Conservation (phyloP, 2,888 invertebrate genomes). For the Hemistola chrysoprasaria region DNA sequence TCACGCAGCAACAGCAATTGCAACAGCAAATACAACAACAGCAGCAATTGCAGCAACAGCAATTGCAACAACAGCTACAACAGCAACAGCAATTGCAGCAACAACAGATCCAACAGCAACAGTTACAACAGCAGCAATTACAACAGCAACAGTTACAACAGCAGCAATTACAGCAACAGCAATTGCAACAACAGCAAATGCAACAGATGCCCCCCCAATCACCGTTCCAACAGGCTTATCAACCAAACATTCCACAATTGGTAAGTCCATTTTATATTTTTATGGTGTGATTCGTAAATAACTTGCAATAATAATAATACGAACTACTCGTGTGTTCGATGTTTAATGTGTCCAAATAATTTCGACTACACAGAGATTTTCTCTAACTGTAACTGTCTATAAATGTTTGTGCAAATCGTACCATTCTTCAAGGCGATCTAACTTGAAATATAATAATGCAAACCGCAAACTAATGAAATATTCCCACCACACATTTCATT, state of each 20-base stretch:
- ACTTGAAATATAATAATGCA: background rate
- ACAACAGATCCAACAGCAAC: conserved; percentile 51
- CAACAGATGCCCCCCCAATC: conserved; percentile 61
- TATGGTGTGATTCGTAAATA: conserved; percentile 7
- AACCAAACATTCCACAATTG: conserved; percentile 78
- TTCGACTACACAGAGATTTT: too few species aligned
- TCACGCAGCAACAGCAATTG: conserved; percentile 61
- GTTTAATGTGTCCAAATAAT: too few species aligned
- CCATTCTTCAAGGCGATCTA: too few species aligned
- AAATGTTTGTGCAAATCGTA: too few species aligned
- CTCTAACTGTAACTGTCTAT: conserved; percentile 4
- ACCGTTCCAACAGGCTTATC: conserved; percentile 67
- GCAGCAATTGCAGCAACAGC: conserved; percentile 58
- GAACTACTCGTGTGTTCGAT: too few species aligned
- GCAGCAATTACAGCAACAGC: conserved; percentile 67
- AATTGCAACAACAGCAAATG: conserved; percentile 26
- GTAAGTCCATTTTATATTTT: conserved; percentile 52
- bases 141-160: conserved; percentile 72
- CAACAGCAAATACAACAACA: conserved; percentile 68
- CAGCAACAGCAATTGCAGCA: conserved; percentile 52
- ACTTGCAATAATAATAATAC: background rate
- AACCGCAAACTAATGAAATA: background rate
- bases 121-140: conserved; percentile 39
- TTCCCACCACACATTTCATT: background rate
- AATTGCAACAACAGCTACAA: conserved; percentile 61